Percentiles rank a stretch among this genome's conserved stretches.
Evolutionary conservation across 2,888 invertebrate genomes (phyloP).

Genomic region (Amphipyra tragopoginis): DNA sequence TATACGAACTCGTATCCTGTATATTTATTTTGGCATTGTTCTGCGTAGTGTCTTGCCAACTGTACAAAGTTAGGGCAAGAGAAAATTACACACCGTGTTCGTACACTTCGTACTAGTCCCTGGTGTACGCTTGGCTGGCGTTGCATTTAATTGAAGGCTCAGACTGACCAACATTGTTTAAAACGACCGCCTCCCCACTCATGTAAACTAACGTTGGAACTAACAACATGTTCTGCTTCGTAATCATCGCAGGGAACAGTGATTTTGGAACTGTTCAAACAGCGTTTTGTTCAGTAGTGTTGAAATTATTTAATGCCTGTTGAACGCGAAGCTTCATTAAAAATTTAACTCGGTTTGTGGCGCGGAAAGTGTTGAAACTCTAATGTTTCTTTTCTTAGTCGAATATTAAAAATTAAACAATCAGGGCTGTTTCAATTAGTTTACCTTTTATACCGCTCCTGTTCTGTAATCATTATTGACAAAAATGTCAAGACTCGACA

Average conservation of each 20-base stretch:
- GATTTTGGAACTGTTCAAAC: constrained; percentile 10
- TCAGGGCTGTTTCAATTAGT: too few relatives aligned
- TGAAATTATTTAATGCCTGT: constrained; percentile 16
- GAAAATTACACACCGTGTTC: constrained; percentile 45
- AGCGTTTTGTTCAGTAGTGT: not conserved
- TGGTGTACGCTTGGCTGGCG: constrained; percentile 42
- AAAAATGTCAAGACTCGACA: too few relatives aligned
- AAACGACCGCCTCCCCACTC: constrained; percentile 44
- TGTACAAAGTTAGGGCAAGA: constrained; percentile 25
- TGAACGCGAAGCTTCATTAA: constrained; percentile 28
- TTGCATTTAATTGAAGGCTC: constrained; percentile 65
- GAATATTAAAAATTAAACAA: constrained; percentile 9
- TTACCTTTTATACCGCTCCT: too few relatives aligned
- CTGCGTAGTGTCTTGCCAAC: constrained; percentile 21
- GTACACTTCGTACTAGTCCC: constrained; percentile 24
- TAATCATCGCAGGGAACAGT: constrained; percentile 19
- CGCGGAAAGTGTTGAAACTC: constrained; percentile 28
- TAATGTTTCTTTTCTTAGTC: constrained; percentile 23
- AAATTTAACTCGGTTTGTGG: constrained; percentile 20
- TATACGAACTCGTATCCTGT: too few relatives aligned
- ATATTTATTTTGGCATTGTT: constrained; percentile 19
- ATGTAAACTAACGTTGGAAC: constrained; percentile 12
- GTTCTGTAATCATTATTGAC: too few relatives aligned
- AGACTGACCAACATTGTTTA: constrained; percentile 58
- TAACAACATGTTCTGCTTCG: constrained; percentile 23